Percentiles rank a stretch among this genome's conserved stretches.
Evolutionary conservation across 2,888 invertebrate species (phyloP).

Genomic region (Amiota mariae): DNA sequence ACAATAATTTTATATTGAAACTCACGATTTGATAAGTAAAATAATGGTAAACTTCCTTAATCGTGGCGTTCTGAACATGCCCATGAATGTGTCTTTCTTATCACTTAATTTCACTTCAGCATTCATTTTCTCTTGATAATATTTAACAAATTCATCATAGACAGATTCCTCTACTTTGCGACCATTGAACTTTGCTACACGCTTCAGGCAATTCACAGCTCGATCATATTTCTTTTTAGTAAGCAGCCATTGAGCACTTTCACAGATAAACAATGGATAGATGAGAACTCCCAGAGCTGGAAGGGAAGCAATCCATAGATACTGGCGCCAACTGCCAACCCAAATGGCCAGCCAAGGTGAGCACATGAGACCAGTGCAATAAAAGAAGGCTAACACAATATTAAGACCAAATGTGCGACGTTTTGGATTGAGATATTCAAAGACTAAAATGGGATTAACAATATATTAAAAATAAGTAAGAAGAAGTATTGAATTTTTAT

Average conservation of each 20-base stretch:
- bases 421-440: constrained; percentile 77
- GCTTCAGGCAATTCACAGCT: constrained; percentile 75
- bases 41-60: constrained; percentile 76
- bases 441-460: constrained; percentile 69
- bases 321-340: constrained; percentile 75
- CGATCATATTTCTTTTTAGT: constrained; percentile 74
- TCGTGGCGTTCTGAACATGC: constrained; percentile 75
- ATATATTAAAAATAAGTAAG: too few relatives aligned
- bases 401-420: constrained; percentile 77
- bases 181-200: constrained; percentile 76
- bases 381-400: constrained; percentile 76
- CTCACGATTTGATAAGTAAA: constrained; percentile 77
- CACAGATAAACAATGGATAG: constrained; percentile 76
- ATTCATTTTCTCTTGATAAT: constrained; percentile 56
- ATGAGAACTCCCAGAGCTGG: constrained; percentile 74
- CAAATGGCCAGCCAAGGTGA: constrained; percentile 75
- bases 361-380: constrained; percentile 75
- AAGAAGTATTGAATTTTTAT: too few relatives aligned
- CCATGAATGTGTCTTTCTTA: constrained; percentile 72
- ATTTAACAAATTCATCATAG: constrained; percentile 72
- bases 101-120: constrained; percentile 43
- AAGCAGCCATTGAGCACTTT: constrained; percentile 78
- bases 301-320: constrained; percentile 74
- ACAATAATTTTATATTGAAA: too few relatives aligned
- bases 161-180: constrained; percentile 71